Percentiles rank a stretch among this genome's conserved stretches.
Evolutionary conservation across 2,113 vertebrate genomes (phyloP).

Genomic region (Progne subis): DNA sequence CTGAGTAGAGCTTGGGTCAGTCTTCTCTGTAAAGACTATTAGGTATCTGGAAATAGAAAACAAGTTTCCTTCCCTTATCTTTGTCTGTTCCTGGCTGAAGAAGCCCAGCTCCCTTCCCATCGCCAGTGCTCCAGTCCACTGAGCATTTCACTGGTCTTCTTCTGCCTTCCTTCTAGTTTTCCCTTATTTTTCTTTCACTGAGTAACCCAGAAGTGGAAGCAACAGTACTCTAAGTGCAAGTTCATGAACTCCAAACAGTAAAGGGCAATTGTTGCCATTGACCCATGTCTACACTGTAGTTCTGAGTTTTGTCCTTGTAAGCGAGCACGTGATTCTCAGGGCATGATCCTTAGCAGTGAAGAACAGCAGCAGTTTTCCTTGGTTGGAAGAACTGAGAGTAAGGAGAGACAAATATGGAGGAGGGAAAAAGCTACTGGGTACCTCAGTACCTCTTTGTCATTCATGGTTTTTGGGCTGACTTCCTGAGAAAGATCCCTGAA

Average conservation of each 20-base stretch:
- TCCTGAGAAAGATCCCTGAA: neutral
- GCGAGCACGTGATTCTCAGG: neutral
- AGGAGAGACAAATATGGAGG: neutral
- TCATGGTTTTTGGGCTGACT: neutral
- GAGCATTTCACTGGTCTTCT: neutral
- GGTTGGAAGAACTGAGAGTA: neutral
- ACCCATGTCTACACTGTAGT: fast-evolving
- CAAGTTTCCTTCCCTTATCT: neutral
- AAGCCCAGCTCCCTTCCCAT: neutral
- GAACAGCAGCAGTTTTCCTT: neutral
- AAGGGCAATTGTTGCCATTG: neutral
- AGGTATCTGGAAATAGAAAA: neutral
- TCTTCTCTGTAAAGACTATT: neutral
- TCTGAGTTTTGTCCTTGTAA: neutral
- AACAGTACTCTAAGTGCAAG: neutral
- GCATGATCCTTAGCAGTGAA: neutral
- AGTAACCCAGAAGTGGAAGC: neutral
- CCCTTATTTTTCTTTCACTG: neutral
- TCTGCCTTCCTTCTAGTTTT: neutral
- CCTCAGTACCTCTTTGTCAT: neutral
- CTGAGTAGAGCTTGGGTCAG: neutral
- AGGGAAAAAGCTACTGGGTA: neutral
- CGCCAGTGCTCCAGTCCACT: neutral
- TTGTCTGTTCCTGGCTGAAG: neutral
- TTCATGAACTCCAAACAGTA: neutral